Base-by-base conservation (phyloP, 2,888 invertebrate genomes). In the Drosophila prolongata region DNA sequence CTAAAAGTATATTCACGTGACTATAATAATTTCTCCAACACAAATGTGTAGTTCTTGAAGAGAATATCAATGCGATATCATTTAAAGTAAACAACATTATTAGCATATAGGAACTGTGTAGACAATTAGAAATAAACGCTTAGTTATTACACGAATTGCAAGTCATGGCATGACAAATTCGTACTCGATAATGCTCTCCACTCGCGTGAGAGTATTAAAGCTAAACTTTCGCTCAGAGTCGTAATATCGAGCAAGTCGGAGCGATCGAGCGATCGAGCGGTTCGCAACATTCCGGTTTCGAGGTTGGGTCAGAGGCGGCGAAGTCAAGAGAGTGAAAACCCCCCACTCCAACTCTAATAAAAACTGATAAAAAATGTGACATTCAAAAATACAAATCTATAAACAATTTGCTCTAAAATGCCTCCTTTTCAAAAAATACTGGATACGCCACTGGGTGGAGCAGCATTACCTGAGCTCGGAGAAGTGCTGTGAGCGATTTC, bases 211-310 rank as follows among this genome's bases (percentile, higher is more conserved):
- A 27, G 43, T 55, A 37, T 60, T 16, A 9, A 16, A 8, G 34
- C 42, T 24, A 49, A 67, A 67, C 67, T 69, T 67, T 80, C 80
- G 80, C 79, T 80, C 65, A 47, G 75, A 58, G 30, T 30, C 14
- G 40, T 9, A 49, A 35, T 49, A 49, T 65, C 57, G 65, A 40
- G 34, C 44, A 47, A 10, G 38, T 56, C 37, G 19, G 24, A 34
- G 14, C 56, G 11, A 24, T 37, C 6, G 24, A 34, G 14, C 56
- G 11, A 24, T 37, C 6, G 57, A 14, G 24, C 37, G 54, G 44
- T 56, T 11, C 34, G 24, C 9, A 11, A 24, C 9, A 54, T 62
- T 47, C 70, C 69, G 70, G 70, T 71, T 69, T 67, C 16, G 16
- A 35, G 43, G 35, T n/a, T 27, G 24, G 3, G 24, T 24, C 24